Conservation (phyloP, 2,888 invertebrate genomes). For the Schizaphis graminum region DNA sequence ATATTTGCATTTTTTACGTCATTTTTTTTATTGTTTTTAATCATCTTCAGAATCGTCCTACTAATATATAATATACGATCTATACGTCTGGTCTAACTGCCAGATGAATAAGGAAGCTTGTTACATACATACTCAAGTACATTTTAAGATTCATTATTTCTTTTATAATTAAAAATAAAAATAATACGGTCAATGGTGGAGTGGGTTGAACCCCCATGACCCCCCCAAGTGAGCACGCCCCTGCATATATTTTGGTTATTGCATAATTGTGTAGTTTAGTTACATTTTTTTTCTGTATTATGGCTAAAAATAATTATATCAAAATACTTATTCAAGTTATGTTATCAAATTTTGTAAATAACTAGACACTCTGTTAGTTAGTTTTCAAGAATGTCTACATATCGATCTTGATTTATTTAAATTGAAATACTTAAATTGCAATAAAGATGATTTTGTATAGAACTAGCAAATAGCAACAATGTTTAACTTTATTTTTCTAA, state of each 20-base stretch:
- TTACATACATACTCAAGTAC: no score
- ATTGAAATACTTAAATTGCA: not conserved
- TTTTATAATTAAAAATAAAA: no score
- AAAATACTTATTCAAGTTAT: not conserved
- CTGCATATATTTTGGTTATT: not conserved
- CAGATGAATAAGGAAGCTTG: no score
- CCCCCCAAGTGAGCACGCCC: no score
- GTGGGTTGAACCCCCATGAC: fast-evolving
- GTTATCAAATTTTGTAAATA: not conserved
- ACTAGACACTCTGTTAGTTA: not conserved
- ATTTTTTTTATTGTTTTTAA: no score
- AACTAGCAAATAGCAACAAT: not conserved
- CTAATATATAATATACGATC: no score
- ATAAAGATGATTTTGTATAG: not conserved
- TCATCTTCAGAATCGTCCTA: no score
- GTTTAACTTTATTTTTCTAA: conserved; percentile 66
- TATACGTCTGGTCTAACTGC: no score
- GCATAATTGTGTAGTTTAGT: not conserved
- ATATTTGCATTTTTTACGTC: no score
- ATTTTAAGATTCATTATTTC: no score
- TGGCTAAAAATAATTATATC: not conserved
- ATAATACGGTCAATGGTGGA: no score
- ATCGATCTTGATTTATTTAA: not conserved
- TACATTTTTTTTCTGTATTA: not conserved
- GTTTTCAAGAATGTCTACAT: not conserved